Conservation (phyloP, 2,888 invertebrate genomes). For the Tupiocoris notatus region DNA sequence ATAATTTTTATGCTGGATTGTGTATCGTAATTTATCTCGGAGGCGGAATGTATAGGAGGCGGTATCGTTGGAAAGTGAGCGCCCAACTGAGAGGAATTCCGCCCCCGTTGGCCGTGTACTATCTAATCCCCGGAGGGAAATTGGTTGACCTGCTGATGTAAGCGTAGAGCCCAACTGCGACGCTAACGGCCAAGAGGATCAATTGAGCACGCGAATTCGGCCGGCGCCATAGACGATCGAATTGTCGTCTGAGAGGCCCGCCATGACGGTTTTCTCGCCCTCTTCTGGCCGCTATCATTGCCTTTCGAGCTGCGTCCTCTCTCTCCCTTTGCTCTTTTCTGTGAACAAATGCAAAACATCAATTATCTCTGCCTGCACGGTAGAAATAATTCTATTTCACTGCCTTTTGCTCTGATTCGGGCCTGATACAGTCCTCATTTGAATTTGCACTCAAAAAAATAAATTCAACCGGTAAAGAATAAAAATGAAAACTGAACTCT, state of each 20-base stretch:
- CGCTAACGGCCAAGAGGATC: conserved; percentile 48
- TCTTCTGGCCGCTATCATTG: not conserved
- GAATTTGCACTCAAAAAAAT: no score
- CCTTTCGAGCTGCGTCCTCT: conserved; percentile 44
- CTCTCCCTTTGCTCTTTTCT: conserved; percentile 42
- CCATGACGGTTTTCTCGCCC: conserved; percentile 11
- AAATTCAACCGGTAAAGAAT: no score
- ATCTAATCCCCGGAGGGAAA: conserved; percentile 37
- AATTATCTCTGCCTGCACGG: no score
- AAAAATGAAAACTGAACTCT: conserved; percentile 59
- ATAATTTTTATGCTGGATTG: no score
- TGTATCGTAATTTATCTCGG: not conserved
- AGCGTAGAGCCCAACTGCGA: conserved; percentile 50
- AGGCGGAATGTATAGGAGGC: conserved; percentile 41
- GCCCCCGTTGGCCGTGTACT: conserved; percentile 41
- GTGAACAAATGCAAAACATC: not conserved
- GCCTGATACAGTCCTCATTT: no score
- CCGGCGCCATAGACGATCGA: conserved; percentile 19
- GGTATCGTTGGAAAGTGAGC: conserved; percentile 43
- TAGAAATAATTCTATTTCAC: no score
- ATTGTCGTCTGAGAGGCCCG: conserved; percentile 34
- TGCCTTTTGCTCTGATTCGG: no score
- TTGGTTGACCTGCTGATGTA: conserved; percentile 42
- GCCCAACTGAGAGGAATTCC: conserved; percentile 44
- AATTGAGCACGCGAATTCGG: conserved; percentile 47